Conservation (phyloP, 2,113 vertebrate species). For the Trematocara variabile region DNA sequence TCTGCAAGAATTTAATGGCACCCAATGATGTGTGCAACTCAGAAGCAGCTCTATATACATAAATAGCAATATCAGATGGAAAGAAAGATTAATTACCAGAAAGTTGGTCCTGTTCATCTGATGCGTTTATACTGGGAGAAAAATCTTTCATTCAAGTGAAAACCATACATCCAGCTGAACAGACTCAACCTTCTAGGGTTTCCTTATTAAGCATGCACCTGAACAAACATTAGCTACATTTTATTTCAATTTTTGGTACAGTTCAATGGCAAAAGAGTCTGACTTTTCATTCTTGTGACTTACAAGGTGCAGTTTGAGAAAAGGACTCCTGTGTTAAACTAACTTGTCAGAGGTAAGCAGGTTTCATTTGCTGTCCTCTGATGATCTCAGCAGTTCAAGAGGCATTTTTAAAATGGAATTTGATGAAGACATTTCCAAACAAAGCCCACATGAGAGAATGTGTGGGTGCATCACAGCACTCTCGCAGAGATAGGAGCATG, state of each 20-base stretch:
- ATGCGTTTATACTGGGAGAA: background rate
- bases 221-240: background rate
- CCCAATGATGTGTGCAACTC: background rate
- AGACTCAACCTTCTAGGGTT: background rate
- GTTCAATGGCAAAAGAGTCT: background rate
- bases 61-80: background rate
- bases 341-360: background rate
- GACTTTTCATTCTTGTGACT: background rate
- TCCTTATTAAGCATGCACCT: background rate
- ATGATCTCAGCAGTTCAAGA: background rate
- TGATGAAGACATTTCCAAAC: background rate
- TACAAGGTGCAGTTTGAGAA: background rate
- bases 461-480: background rate
- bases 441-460: background rate
- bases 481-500: background rate
- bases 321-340: background rate
- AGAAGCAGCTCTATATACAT: background rate
- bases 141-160: background rate
- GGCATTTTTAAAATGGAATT: background rate
- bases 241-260: background rate
- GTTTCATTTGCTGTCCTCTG: background rate
- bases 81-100: background rate
- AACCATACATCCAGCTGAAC: background rate
- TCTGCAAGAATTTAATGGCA: background rate
- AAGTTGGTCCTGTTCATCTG: background rate